Conservation (phyloP, 2,888 invertebrate species). For the Chrysotoxum bicinctum region DNA sequence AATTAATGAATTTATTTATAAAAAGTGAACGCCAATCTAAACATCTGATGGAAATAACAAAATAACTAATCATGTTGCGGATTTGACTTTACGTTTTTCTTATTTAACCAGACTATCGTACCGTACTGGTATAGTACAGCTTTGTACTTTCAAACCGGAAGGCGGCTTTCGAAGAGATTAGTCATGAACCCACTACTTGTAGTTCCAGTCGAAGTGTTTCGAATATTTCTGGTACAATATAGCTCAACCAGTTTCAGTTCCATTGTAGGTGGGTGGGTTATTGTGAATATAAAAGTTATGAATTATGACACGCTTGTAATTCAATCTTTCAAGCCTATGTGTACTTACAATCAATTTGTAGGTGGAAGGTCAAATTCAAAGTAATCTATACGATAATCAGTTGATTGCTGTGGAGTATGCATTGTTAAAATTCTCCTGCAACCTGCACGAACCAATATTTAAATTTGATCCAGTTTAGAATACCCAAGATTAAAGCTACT, state of each 20-base stretch:
- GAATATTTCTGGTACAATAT: background rate
- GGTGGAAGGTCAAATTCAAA: conserved; percentile 50
- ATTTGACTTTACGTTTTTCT: conserved; percentile 3
- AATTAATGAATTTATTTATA: background rate
- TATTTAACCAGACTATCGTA: conserved; percentile 1
- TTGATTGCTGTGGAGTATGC: conserved; percentile 18
- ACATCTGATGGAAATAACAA: conserved; percentile 11
- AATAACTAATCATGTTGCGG: conserved; percentile 16
- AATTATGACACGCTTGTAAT: conserved; percentile 44
- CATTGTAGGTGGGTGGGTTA: conserved; percentile 26
- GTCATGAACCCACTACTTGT: conserved; percentile 35
- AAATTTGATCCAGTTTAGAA: conserved; percentile 47
- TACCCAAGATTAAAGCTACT: conserved; percentile 15
- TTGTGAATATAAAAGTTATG: background rate
- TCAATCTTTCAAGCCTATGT: conserved; percentile 16
- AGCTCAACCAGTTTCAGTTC: conserved; percentile 2
- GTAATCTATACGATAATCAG: conserved; percentile 28
- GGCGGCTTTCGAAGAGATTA: conserved; percentile 47
- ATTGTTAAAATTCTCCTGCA: conserved; percentile 1
- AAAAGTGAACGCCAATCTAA: conserved; percentile 25
- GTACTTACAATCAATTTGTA: conserved; percentile 52
- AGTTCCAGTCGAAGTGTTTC: conserved; percentile 10
- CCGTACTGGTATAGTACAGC: background rate
- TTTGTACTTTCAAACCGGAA: conserved; percentile 69
- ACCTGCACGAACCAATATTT: conserved; percentile 18